Conservation (phyloP, 2,113 vertebrate species). For the Corythornis vintsioides region DNA sequence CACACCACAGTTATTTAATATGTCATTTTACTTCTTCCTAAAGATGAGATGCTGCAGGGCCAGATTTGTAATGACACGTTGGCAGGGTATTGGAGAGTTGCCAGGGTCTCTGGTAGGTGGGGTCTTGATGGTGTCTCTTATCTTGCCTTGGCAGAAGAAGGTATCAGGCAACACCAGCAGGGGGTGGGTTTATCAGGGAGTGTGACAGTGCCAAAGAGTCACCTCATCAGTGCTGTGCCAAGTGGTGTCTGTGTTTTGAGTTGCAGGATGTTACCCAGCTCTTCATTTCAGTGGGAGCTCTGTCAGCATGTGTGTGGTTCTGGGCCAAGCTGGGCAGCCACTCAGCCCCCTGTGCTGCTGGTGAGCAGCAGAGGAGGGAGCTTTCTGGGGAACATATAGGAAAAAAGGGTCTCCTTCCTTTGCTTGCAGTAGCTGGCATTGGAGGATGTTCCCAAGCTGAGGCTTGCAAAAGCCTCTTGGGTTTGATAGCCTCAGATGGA, state of each 20-base stretch:
- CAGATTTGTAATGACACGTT: not conserved
- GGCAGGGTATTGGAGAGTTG: not conserved
- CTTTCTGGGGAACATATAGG: not conserved
- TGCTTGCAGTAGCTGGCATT: not conserved
- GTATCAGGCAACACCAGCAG: not conserved
- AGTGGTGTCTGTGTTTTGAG: not conserved
- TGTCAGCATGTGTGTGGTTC: not conserved
- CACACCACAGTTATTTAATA: not conserved
- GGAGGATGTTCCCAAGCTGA: not conserved
- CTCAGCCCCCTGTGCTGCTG: not conserved
- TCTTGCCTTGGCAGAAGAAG: not conserved
- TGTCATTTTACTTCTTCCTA: not conserved
- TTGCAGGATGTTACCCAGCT: not conserved
- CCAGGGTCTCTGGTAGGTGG: not conserved
- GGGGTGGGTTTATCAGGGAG: not conserved
- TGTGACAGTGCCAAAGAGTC: not conserved
- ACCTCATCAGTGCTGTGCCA: rapidly evolving
- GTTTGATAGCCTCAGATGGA: not conserved
- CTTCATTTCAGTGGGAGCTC: not conserved
- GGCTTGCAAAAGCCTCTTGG: not conserved
- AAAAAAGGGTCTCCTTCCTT: not conserved
- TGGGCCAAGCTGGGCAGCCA: not conserved
- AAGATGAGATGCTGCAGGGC: not conserved
- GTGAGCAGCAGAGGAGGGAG: not conserved
- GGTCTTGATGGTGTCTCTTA: not conserved